Percentiles rank a stretch among this genome's conserved stretches.
Conservation (phyloP, 2,888 invertebrate genomes). For the Papilio gigon region DNA sequence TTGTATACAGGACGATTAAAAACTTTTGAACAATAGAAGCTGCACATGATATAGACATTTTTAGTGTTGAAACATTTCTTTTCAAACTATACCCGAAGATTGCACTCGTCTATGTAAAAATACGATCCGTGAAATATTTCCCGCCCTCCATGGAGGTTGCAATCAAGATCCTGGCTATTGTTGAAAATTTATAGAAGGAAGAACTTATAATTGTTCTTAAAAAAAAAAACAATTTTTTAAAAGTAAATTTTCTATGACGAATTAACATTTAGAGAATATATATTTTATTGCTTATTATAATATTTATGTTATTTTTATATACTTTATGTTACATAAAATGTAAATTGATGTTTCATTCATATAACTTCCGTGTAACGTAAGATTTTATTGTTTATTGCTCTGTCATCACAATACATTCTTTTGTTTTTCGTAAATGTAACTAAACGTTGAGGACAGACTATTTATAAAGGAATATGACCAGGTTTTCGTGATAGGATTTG, state of each 20-base stretch:
- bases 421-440: too few relatives aligned
- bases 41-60: not conserved
- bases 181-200: not conserved
- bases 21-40: not conserved
- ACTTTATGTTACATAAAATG: not conserved
- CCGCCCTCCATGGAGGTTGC: not conserved
- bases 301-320: not conserved
- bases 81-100: slow-evolving; percentile 7
- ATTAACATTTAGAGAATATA: not conserved
- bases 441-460: too few relatives aligned
- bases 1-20: slow-evolving; percentile 1
- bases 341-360: slow-evolving; percentile 26
- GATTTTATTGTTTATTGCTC: slow-evolving; percentile 52
- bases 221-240: too few relatives aligned
- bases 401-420: slow-evolving; percentile 51
- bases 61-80: not conserved
- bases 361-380: slow-evolving; percentile 44
- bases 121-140: not conserved
- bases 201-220: not conserved
- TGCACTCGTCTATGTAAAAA: not conserved
- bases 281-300: too few relatives aligned
- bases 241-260: not conserved
- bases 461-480: too few relatives aligned
- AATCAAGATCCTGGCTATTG: slow-evolving; percentile 18
- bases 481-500: not conserved